phyloP scores from a whole-genome alignment of 2,888 invertebrate genomes.

The Drosophila gaucha region DNA sequence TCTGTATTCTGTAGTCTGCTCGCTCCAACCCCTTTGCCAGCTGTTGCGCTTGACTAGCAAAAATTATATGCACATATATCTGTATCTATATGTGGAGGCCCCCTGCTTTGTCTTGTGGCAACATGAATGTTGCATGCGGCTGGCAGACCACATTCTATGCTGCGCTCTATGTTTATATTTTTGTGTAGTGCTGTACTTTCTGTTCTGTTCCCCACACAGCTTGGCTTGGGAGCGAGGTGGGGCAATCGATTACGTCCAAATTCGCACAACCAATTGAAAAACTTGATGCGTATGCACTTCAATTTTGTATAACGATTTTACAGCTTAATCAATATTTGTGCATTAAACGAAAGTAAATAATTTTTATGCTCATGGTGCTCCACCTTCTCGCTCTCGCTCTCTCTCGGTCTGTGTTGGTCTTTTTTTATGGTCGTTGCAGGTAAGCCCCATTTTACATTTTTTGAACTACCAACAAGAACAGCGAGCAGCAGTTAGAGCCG shows the following conservation, averaged over 20 bases:
- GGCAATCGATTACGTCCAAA: background rate
- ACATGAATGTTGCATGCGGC: constrained; percentile 54
- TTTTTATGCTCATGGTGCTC: constrained; percentile 21
- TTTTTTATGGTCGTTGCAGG: constrained; percentile 72
- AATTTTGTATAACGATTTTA: constrained; percentile 51
- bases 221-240: constrained; percentile 10
- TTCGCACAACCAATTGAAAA: constrained; percentile 51
- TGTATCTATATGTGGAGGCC: constrained; percentile 18
- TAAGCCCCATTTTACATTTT: constrained; percentile 72
- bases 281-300: constrained; percentile 36
- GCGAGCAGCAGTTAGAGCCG: constrained; percentile 30
- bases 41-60: constrained; percentile 60
- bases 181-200: constrained; percentile 69
- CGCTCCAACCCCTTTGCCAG: constrained; percentile 13
- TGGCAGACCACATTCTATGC: constrained; percentile 60
- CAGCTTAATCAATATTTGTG: constrained; percentile 75
- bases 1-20: background rate
- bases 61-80: constrained; percentile 58
- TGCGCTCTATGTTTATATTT: constrained; percentile 55
- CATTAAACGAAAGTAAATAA: constrained; percentile 71
- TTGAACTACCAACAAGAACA: constrained; percentile 52
- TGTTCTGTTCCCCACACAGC: constrained; percentile 41
- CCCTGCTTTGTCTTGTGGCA: constrained; percentile 43
- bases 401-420: constrained; percentile 4
- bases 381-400: background rate